phyloP scores from a whole-genome alignment of 2,888 invertebrate species.

The Ditula angustiorana region DNA sequence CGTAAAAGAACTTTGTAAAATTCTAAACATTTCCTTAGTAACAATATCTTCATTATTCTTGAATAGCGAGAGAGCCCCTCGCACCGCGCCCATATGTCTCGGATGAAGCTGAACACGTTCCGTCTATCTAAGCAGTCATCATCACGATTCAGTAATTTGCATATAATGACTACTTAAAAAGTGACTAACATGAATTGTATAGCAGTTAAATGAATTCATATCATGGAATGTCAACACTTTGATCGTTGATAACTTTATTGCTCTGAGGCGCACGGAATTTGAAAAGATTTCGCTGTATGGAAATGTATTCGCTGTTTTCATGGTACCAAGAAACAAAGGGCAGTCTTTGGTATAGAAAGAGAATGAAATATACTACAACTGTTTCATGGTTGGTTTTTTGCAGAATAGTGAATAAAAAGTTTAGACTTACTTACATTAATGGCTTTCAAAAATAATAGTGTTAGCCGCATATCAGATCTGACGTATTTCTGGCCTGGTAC shows the following conservation, averaged over 20 bases:
- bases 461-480: too few species aligned
- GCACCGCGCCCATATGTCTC: slow-evolving; percentile 32
- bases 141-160: slow-evolving; percentile 72
- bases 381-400: too few species aligned
- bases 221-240: slow-evolving; percentile 69
- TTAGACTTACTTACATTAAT: too few species aligned
- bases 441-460: too few species aligned
- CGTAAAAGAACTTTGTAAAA: too few species aligned
- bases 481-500: too few species aligned
- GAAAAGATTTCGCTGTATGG: not conserved
- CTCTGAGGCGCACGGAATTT: slow-evolving; percentile 15
- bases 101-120: slow-evolving; percentile 57
- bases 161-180: slow-evolving; percentile 79
- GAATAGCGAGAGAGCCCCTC: not conserved
- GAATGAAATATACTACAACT: too few species aligned
- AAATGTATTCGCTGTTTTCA: not conserved
- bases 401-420: too few species aligned
- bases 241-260: slow-evolving; percentile 64
- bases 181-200: slow-evolving; percentile 67
- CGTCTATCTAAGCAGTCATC: slow-evolving; percentile 66
- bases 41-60: slow-evolving; percentile 1
- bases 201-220: slow-evolving; percentile 62
- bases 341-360: too few species aligned
- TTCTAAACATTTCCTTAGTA: not conserved
- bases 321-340: not conserved